Base-by-base conservation (phyloP, 2,113 vertebrate species). In the Tautogolabrus adspersus region DNA sequence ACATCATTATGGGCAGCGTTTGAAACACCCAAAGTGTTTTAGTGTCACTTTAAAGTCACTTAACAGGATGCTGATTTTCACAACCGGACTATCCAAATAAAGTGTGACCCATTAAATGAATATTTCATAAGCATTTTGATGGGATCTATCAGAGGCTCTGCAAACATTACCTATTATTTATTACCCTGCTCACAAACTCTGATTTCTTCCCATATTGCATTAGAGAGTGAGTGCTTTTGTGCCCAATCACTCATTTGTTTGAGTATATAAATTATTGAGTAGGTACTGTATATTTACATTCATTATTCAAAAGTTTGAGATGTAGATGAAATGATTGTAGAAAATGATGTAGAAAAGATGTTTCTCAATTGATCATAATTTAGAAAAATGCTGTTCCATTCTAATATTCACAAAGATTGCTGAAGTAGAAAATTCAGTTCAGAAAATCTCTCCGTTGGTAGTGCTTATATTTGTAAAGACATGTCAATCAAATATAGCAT, bases 101-200 rank as follows among this genome's bases (percentile, higher is more conserved):
- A 88, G 75, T 79, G 81, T 75, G 73, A 83, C 60, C 78, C 72
- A 81, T 87, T 83, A 86, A 87, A 90, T 87, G n/a, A 91, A 89
- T 87, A 82, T 87, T 84, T 84, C 66, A 90, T 87, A 79, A 40
- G 79, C 81, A 76, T 90, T 86, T 83, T 87, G 77, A 91, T 89
- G 73, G 82, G 66, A 81, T 82, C 65, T 81, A 61, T 69, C 64
- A 69, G 58, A 64, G 75, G 59, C 68, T 75, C 77, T 63, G 75
- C 68, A 86, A 90, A 88, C 70, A 85, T 84, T 81, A 83, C 71
- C 61, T 62, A 26, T 79, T 79, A 85, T 89, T 86, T 87, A 82
- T 83, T 81, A 63, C 69, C 65, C 52, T 54, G 59, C 61, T 77
- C 61, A 60, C 60, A 75, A 34, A 58, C 56, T 82, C 10, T 2